phyloP scores from a whole-genome alignment of 2,113 vertebrate genomes.

The Megaceryle maxima region DNA sequence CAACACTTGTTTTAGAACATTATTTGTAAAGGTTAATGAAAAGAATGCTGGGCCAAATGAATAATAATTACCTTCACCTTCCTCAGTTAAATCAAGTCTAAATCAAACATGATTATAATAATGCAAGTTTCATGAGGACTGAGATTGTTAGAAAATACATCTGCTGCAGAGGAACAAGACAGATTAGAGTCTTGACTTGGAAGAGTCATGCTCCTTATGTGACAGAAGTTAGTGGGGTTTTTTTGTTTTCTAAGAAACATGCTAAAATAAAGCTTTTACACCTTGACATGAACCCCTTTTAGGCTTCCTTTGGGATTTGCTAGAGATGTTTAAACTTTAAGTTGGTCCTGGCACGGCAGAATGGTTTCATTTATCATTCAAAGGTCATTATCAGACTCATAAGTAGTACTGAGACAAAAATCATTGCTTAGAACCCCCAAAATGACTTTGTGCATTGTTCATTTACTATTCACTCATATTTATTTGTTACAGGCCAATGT shows the following conservation, averaged over 20 bases:
- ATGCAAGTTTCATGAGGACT: constrained; percentile 8
- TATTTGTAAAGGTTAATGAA: constrained; percentile 8
- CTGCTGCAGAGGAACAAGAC: background rate
- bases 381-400: background rate
- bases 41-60: constrained; percentile 24
- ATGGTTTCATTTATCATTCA: background rate
- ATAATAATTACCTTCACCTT: constrained; percentile 4
- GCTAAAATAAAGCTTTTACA: background rate
- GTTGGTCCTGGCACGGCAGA: background rate
- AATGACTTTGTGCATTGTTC: background rate
- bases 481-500: background rate
- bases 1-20: background rate
- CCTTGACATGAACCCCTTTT: background rate
- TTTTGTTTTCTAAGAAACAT: background rate
- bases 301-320: background rate
- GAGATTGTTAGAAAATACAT: background rate
- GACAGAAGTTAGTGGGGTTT: background rate
- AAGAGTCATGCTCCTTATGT: background rate
- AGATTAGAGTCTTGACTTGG: background rate
- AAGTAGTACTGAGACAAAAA: background rate
- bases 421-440: background rate
- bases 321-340: background rate
- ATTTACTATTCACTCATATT: background rate
- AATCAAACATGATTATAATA: background rate
- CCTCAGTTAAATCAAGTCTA: constrained; percentile 13